These are phyloP conservation scores for Drosophila persimilis DNA, from an alignment of 1,140 invertebrate genomes.

Conservation along the genomic window DNA sequence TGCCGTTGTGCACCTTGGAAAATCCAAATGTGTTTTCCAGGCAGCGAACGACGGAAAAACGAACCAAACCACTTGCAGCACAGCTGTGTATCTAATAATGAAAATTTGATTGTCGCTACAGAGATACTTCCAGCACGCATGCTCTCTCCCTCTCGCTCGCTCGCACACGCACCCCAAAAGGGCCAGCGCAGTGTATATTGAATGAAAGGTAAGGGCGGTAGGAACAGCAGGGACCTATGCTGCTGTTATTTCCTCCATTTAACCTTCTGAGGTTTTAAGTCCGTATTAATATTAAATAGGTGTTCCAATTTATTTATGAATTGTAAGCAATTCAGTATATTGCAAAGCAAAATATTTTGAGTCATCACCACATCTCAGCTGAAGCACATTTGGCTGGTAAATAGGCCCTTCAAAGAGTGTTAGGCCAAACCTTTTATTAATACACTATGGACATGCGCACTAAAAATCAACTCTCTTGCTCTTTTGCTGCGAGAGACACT, in stretches of 20 bases:
- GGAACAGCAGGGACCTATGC: too few species aligned
- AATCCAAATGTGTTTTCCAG: conserved; percentile 40
- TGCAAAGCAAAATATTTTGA: too few species aligned
- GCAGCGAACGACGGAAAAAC: conserved; percentile 25
- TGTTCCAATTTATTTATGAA: too few species aligned
- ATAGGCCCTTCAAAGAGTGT: too few species aligned
- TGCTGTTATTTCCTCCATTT: too few species aligned
- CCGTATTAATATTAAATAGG: too few species aligned
- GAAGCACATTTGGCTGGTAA: too few species aligned
- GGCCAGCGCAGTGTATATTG: neutral
- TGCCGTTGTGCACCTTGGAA: conserved; percentile 37
- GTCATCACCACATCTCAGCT: too few species aligned
- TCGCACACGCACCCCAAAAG: conserved; percentile 7
- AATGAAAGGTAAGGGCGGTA: too few species aligned
- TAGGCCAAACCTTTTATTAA: neutral
- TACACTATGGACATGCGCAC: too few species aligned
- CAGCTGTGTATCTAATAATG: conserved; percentile 77
- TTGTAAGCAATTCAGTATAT: too few species aligned
- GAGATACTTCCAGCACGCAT: conserved; percentile 54
- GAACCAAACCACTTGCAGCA: conserved; percentile 49
- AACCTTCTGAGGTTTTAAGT: too few species aligned
- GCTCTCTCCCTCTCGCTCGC: conserved; percentile 37
- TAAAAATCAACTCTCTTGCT: conserved; percentile 11
- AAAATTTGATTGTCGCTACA: conserved; percentile 53
- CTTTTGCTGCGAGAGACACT: neutral